Evolutionary conservation across 2,888 invertebrate genomes (phyloP), one percentile per base, ranked within the genome.

Genomic region (Pyrrhia umbra): DNA sequence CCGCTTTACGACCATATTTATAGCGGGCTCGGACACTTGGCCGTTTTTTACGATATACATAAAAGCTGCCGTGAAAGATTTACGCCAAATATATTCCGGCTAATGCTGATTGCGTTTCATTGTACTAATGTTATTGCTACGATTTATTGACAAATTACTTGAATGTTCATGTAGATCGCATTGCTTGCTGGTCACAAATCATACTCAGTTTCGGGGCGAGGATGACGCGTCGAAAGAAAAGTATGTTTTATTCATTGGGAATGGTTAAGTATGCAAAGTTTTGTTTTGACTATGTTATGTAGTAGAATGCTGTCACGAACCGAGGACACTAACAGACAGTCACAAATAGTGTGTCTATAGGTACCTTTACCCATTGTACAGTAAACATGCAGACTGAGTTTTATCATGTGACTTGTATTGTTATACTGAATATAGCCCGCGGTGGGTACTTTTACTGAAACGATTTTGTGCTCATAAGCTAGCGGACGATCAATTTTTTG

Each of bases 41-140:
- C 83, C 90, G 91, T 92, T 94, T 94, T 94, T 94, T 94, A 94
- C 92, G 94, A 93, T 93, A 94, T 88, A 93, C 94, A 93, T 94
- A 93, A 94, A 94, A 92, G 90, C 91, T 88, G 89, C 91, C 92
- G 92, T 89, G 91, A 89, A 93, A 93, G 94, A 94, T 94, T 94
- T 94, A 94, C 92, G 92, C 88, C 84, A 90, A 92, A 94, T 93
- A 91, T 94, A 94, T 94, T 92, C 94, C 82, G 88, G 82, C 92
- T 93, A 93, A 94, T 93, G 92, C 91, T 91, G 94, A 94, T 93
- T 92, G 90, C 88, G 80, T 82, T 85, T 84, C 88, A 85, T 86
- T 87, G 83, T 80, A 82, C 83, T 90, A 87, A 89, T 89, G 90
- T 87, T 88, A 90, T 89, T 88, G 86, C 78, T 75, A 70, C 62